Base-by-base conservation (phyloP, 2,888 invertebrate species). In the Lacanobia oleracea region DNA sequence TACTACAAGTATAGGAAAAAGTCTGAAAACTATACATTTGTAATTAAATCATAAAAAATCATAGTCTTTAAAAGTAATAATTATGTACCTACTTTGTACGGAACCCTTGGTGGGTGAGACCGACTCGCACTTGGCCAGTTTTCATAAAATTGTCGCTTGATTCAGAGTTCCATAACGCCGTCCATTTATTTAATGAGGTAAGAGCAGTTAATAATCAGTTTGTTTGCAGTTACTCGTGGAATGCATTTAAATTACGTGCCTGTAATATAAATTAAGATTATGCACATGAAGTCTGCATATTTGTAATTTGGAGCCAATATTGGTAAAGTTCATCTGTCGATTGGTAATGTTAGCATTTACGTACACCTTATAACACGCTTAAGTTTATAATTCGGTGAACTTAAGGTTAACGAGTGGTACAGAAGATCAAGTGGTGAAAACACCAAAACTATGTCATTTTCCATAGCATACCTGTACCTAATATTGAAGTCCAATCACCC, bases 211-310 rank as follows among this genome's bases (percentile, higher is more conserved):
- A 67, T 72, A 27, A 54, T 63, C 18, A 66, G 72, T 77, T 62
- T 63, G 43, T 78, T 77, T 66, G 73, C 66, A 50, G 7, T 66
- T 12, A 7, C 12, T 37, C n/a, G 23, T 40, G 54, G 59, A 73
- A 77, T 78, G 59, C 54, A 23, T 37, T 63, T 37, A 6, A 60
- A 67, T 45, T 43, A 67, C 43, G 54, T 60, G 14, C 62, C 37
- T 14, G 53, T 8, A 40, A 64, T 54, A 63, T 78, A 60, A 73
- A 78, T 73, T 63, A 64, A 64, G 63, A 73, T 73, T 67, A 64
- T 67, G 57, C 60, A 60, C 53, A 64, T 60, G 67, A 73, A 67
- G 14, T 50, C 43, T n/a, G 59, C 6, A 16, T 60, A 54, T 67
- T 67, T 37, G 50, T 73, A 37, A 62, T 50, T 40, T 73, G 59